Conservation (phyloP, 2,888 invertebrate species). For the Acanthosoma haemorrhoidale region DNA sequence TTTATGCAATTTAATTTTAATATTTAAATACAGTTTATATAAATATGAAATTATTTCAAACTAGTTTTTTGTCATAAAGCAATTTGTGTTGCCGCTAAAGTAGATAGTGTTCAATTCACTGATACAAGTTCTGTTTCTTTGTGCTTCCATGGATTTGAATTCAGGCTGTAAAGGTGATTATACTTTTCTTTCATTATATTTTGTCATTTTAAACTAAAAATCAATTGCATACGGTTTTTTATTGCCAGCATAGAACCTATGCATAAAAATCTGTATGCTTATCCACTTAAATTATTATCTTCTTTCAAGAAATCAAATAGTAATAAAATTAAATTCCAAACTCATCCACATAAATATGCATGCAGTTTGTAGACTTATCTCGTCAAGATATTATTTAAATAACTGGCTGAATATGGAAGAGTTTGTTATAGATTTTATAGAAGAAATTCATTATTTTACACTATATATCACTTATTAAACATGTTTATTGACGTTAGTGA, state of each 20-base stretch:
- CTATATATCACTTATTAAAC: too few species aligned
- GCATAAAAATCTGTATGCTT: neutral
- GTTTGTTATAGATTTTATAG: too few species aligned
- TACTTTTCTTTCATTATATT: conserved; percentile 36
- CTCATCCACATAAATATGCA: neutral
- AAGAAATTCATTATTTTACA: too few species aligned
- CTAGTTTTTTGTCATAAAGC: too few species aligned
- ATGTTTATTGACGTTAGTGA: too few species aligned
- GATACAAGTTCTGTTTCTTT: conserved; percentile 41
- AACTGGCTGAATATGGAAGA: too few species aligned
- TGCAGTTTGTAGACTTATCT: neutral
- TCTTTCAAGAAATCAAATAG: neutral
- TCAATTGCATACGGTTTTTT: neutral
- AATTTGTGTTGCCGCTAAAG: conserved; percentile 20
- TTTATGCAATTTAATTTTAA: too few species aligned
- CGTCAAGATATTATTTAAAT: too few species aligned
- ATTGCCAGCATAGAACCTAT: neutral
- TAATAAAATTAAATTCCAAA: neutral
- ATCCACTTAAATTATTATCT: neutral
- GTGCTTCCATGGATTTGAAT: conserved; percentile 44
- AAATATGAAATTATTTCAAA: too few species aligned
- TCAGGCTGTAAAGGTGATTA: conserved; percentile 45
- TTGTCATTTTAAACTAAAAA: neutral
- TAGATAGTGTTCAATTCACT: conserved; percentile 34
- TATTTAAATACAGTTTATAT: too few species aligned